Evolutionary conservation across 2,797 vertebrate species (phyloP).

Genomic region (Cottoperca gobio): DNA sequence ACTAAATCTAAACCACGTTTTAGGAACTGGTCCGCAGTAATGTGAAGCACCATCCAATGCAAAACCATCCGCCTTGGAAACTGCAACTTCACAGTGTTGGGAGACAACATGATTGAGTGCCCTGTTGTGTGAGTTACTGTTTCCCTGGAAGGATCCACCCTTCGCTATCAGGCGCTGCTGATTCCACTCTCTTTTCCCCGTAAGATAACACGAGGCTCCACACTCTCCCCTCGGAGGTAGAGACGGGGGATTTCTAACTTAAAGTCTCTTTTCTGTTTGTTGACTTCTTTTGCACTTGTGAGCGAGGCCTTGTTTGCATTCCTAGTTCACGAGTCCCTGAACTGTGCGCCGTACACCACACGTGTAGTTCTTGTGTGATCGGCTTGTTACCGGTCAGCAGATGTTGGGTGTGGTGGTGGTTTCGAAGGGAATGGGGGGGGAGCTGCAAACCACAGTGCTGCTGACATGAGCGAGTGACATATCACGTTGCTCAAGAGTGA

Average conservation of each 20-base stretch:
- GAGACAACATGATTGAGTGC: background rate
- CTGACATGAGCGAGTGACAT: slow-evolving; percentile 27
- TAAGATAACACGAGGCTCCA: slow-evolving; percentile 30
- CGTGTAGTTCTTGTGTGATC: slow-evolving; percentile 31
- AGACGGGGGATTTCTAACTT: background rate
- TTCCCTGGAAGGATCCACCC: slow-evolving; percentile 29
- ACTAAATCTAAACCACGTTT: background rate
- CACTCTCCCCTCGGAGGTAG: background rate
- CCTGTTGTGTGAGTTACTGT: slow-evolving; percentile 17
- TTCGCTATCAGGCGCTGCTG: slow-evolving; percentile 28
- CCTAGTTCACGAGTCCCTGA: slow-evolving; percentile 34
- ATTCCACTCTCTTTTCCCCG: background rate
- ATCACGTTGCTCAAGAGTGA: slow-evolving; percentile 21
- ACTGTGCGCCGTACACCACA: slow-evolving; percentile 11
- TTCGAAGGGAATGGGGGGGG: slow-evolving; percentile 18
- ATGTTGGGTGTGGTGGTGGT: slow-evolving; percentile 52
- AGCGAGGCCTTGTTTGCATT: slow-evolving; percentile 20
- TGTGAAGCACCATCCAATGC: background rate
- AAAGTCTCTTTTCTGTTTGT: background rate
- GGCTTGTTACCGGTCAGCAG: slow-evolving; percentile 51
- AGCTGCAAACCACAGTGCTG: slow-evolving; percentile 26
- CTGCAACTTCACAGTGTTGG: background rate
- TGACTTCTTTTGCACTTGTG: background rate
- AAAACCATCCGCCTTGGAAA: background rate
- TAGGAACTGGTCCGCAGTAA: background rate